These are phyloP conservation scores for Eubasilissa regina DNA, from an alignment of 1,140 invertebrate genomes.

Conservation along the genomic window DNA sequence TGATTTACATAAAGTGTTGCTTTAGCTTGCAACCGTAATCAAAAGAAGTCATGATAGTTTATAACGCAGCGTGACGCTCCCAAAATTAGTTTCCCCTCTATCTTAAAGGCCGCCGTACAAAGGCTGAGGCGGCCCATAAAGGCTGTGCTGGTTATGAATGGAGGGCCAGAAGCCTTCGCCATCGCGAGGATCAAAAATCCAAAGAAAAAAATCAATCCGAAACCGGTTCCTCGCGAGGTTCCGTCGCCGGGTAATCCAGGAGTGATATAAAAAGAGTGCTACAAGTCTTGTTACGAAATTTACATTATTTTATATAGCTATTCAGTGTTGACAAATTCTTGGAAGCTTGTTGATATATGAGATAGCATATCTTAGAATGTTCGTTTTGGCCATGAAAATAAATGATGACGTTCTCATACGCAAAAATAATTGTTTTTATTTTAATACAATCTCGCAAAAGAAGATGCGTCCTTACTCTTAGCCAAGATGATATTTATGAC, in stretches of 20 bases:
- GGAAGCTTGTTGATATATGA: constrained; percentile 6
- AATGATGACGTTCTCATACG: too few species aligned
- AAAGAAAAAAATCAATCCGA: constrained; percentile 19
- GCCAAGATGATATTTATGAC: too few species aligned
- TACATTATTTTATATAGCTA: constrained; percentile 17
- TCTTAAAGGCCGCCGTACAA: constrained; percentile 28
- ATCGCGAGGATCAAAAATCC: constrained; percentile 2
- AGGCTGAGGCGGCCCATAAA: not conserved
- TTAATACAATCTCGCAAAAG: too few species aligned
- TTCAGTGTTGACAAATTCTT: constrained; percentile 1
- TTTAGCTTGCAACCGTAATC: not conserved
- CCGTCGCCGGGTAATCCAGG: constrained; percentile 26
- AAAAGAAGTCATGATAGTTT: not conserved
- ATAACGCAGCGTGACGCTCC: constrained; percentile 24
- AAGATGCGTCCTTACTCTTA: too few species aligned
- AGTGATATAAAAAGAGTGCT: constrained; percentile 30
- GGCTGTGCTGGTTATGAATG: constrained; percentile 20
- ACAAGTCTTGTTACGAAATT: constrained; percentile 12
- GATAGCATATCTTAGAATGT: not conserved
- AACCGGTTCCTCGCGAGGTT: constrained; percentile 9
- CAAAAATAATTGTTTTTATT: too few species aligned
- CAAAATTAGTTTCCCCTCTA: constrained; percentile 38
- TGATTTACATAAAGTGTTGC: constrained; percentile 9
- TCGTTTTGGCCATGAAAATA: too few species aligned
- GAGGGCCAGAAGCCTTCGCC: not conserved